Percentiles rank a stretch among this genome's conserved stretches.
Conservation (phyloP, 2,888 invertebrate species). For the Acleris emargana region DNA sequence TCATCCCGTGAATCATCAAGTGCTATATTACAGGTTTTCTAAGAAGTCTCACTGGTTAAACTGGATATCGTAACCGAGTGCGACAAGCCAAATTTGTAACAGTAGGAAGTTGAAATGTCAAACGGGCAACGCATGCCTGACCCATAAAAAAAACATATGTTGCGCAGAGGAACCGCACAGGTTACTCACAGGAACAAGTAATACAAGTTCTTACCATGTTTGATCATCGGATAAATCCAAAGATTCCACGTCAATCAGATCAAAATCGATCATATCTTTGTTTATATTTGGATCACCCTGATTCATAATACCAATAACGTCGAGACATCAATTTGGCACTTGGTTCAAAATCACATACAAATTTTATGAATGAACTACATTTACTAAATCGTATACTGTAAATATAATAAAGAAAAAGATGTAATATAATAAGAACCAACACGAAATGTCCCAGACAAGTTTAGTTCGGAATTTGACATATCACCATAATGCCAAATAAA, state of each 20-base stretch:
- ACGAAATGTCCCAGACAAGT: slow-evolving; percentile 72
- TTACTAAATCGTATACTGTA: slow-evolving; percentile 66
- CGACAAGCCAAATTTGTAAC: slow-evolving; percentile 27
- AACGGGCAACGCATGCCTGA: slow-evolving; percentile 45
- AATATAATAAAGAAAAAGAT: slow-evolving; percentile 68
- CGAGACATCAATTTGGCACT: slow-evolving; percentile 82
- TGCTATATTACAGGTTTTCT: slow-evolving; percentile 19
- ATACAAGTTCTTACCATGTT: slow-evolving; percentile 78
- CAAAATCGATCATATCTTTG: slow-evolving; percentile 82
- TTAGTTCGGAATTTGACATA: slow-evolving; percentile 80
- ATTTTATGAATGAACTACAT: slow-evolving; percentile 69
- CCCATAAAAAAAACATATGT: slow-evolving; percentile 38
- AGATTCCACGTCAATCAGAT: slow-evolving; percentile 83
- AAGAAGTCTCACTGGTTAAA: slow-evolving; percentile 32
- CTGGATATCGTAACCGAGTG: slow-evolving; percentile 36
- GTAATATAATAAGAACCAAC: slow-evolving; percentile 64
- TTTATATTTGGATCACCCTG: slow-evolving; percentile 81
- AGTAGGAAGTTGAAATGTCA: slow-evolving; percentile 50
- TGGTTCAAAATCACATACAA: slow-evolving; percentile 67
- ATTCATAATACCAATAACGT: slow-evolving; percentile 72
- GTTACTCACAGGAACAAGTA: slow-evolving; percentile 1
- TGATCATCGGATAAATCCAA: slow-evolving; percentile 83
- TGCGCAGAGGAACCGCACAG: slow-evolving; percentile 33
- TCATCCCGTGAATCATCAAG: slow-evolving; percentile 26
- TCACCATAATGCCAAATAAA: slow-evolving; percentile 64